Evolutionary conservation across 2,888 invertebrate genomes (phyloP), one percentile per base, ranked within the genome.

Genomic region (Drosophila glabriapex): DNA sequence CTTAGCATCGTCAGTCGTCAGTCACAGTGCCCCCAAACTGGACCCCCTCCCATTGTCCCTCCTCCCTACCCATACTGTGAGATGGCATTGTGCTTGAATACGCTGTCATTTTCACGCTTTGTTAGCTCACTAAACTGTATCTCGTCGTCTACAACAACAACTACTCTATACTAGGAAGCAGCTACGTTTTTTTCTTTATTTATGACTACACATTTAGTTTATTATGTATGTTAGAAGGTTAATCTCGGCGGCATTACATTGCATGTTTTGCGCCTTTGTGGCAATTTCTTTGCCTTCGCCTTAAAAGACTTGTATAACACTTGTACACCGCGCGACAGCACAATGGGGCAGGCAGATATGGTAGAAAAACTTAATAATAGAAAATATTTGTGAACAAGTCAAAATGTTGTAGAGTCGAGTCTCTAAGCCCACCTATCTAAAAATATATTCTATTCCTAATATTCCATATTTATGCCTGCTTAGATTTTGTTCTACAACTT

Each of bases 41-140:
- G 29, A 41, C 16, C 9, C 35, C 28, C 39, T 4, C 46, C 16
- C 9, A 9, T 9, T 16, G 6, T 7, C 58, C 58, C 41, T 39
- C 31, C 53, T 33, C 33, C 9, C 16, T 4, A 14, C 4, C 22
- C 31, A 14, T 16, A 16, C 46, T 46, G 16, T 1, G 28, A 28
- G 71, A 43, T 49, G 68, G 68, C 79, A 73, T 80, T 81, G 82
- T 81, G 69, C 76, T 64, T 64, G 63, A 61, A 69, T 83, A 80
- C 82, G 80, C 82, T 89, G 90, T 85, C 89, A 84, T 89, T 91
- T 91, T 90, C 85, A 91, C 88, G 91, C 91, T 89, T 91, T 89
- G 89, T 76, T 90, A 83, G 84, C 83, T 75, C 84, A 82, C 88
- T 87, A 85, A 85, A 87, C 85, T 85, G 88, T 83, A 71, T 69